A percentile compares a stretch with the other conserved stretches of the same genome.
Evolutionary conservation across 2,797 vertebrate genomes (phyloP).

Genomic region (Merluccius polli): DNA sequence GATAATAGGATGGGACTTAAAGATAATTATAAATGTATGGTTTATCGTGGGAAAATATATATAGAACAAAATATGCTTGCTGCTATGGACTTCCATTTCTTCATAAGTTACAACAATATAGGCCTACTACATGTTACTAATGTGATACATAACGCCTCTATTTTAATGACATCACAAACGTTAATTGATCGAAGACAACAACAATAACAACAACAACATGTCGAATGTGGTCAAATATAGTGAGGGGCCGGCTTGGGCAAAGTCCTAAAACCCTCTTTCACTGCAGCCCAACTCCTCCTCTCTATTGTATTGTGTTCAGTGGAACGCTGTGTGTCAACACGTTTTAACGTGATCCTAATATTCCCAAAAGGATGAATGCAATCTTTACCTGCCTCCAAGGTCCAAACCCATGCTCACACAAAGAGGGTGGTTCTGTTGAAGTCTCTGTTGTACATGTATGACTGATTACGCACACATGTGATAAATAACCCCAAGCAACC

Average conservation of each 20-base stretch:
- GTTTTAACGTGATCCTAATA: background rate
- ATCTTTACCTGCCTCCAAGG: no score
- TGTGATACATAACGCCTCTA: no score
- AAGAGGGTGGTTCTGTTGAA: no score
- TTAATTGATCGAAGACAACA: no score
- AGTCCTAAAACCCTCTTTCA: background rate
- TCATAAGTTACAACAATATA: background rate
- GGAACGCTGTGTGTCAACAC: background rate
- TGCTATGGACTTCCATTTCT: no score
- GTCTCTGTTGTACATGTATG: background rate
- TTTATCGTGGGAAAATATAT: background rate
- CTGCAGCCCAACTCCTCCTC: background rate
- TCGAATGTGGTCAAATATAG: background rate
- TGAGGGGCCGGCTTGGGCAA: background rate
- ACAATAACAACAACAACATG: no score
- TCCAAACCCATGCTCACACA: no score
- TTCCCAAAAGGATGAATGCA: background rate
- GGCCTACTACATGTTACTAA: background rate
- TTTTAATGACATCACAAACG: no score
- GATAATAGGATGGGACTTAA: background rate
- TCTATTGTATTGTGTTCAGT: conserved; percentile 5
- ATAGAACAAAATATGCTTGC: background rate
- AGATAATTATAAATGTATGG: background rate
- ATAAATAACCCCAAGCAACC: background rate
- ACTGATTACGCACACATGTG: background rate